Evolutionary conservation across 2,888 invertebrate species (phyloP), one percentile per base, ranked within the genome.

Genomic region (Hybos culiciformis): DNA sequence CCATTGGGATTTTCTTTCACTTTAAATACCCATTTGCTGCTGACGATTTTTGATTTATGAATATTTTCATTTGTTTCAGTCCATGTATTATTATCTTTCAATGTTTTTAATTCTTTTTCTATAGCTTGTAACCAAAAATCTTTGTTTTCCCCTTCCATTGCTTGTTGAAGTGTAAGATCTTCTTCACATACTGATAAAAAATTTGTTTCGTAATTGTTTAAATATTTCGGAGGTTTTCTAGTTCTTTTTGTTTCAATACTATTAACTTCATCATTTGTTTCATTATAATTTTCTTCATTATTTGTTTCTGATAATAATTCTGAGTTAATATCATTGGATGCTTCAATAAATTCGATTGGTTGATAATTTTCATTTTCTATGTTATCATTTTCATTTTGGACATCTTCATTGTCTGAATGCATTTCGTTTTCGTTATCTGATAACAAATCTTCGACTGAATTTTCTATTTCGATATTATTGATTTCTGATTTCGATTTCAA

Each of bases 21-120:
- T 42, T 50, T 52, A 31, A 46, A 54, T 2, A 53, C 50, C 53
- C 54, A 55, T 24, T 50, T 51, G 14, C 43, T 51, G 15, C 46
- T 48, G 18, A 52, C 46, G n/a, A 14, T 11, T 23, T 17, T 2
- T 23, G 23, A 23, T 7, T 23, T 7, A 23, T 23, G 6, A 23
- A 9, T 5, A 9, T 9, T 7, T 23, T 23, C 9, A 9, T 5
- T 7, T 7, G 9, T 9, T 23, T 23, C 23, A 23, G 23, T 23
- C 23, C 23, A 37, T 20, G 18, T 18, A 37, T 37, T 23, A n/a
- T 23, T 23, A 14, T 37, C 20, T 23, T 37, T 37, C 23, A 37
- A 37, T 15, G 8, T 37, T 15, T 37, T 37, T n/a, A 23, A 12
- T 5, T 37, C 14, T 3, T 12, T 2, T 19, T 20, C 9, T 7